phyloP scores from a whole-genome alignment of 1,140 invertebrate genomes.

The Saxidomus purpurata region DNA sequence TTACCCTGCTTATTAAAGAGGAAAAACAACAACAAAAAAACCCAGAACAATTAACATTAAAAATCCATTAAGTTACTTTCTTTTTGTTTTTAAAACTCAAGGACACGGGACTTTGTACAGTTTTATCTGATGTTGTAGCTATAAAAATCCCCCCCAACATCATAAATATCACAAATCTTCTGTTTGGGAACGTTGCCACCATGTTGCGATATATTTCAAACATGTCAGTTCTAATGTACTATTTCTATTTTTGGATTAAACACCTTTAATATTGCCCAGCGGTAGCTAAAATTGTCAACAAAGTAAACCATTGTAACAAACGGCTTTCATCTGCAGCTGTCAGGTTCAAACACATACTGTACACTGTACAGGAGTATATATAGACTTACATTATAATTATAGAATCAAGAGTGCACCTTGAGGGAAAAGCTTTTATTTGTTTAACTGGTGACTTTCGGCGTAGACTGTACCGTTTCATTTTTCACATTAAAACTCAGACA shows the following conservation, averaged over 20 bases:
- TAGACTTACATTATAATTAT: too few species aligned
- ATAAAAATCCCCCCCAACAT: conserved; percentile 8
- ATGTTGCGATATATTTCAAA: background rate
- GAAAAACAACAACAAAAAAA: too few species aligned
- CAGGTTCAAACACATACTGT: background rate
- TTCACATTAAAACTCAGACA: too few species aligned
- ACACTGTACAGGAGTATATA: too few species aligned
- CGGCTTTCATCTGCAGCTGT: background rate
- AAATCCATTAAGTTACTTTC: background rate
- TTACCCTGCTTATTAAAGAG: too few species aligned
- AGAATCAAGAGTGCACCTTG: too few species aligned
- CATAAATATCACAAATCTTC: conserved; percentile 4
- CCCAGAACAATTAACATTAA: background rate
- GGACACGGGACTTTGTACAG: background rate
- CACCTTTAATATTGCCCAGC: background rate
- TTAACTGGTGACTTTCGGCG: too few species aligned
- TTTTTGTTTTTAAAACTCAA: background rate
- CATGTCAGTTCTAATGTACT: background rate
- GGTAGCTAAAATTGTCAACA: background rate
- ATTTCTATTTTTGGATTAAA: conserved; percentile 8
- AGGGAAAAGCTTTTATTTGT: too few species aligned
- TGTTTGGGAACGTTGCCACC: background rate
- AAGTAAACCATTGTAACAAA: background rate
- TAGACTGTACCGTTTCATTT: too few species aligned
- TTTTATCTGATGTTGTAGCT: background rate